Conservation (phyloP, 1,140 invertebrate genomes). For the Drosophila equinoxialis region DNA sequence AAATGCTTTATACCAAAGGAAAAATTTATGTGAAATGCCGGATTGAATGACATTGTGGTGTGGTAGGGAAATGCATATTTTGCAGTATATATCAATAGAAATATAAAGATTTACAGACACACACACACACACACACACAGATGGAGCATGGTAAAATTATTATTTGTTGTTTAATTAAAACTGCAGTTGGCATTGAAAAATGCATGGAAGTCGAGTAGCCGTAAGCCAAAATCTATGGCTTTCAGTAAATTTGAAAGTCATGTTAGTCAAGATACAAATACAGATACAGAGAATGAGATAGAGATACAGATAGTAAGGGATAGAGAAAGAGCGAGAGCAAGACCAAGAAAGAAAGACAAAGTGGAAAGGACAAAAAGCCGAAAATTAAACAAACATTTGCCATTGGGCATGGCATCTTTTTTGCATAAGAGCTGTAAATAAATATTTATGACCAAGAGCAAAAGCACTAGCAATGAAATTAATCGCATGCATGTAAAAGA, state of each 20-base stretch:
- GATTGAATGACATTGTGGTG: slow-evolving; percentile 8
- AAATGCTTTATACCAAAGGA: slow-evolving; percentile 4
- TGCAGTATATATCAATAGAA: slow-evolving; percentile 10
- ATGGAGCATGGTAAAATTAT: slow-evolving; percentile 42
- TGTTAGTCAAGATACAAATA: neutral
- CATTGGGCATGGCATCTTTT: slow-evolving; percentile 68
- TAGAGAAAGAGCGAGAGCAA: slow-evolving; percentile 31
- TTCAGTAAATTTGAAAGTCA: slow-evolving; percentile 24
- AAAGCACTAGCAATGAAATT: slow-evolving; percentile 54
- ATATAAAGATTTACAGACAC: slow-evolving; percentile 6
- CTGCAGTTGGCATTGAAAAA: slow-evolving; percentile 78
- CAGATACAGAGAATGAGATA: slow-evolving; percentile 5
- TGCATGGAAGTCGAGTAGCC: slow-evolving; percentile 42
- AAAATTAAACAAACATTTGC: slow-evolving; percentile 35
- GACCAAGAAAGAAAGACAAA: slow-evolving; percentile 43
- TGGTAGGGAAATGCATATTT: slow-evolving; percentile 6
- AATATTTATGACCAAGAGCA: slow-evolving; percentile 71
- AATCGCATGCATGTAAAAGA: slow-evolving; percentile 72
- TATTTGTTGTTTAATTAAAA: slow-evolving; percentile 76
- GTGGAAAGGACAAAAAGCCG: slow-evolving; percentile 35
- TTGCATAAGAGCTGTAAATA: slow-evolving; percentile 69
- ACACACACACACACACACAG: neutral
- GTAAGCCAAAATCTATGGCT: slow-evolving; percentile 36
- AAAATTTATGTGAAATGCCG: slow-evolving; percentile 3
- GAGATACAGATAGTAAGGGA: slow-evolving; percentile 25